Percentiles rank a stretch among this genome's conserved stretches.
Conservation (phyloP, 2,888 invertebrate species). For the Pyrrhia umbra region DNA sequence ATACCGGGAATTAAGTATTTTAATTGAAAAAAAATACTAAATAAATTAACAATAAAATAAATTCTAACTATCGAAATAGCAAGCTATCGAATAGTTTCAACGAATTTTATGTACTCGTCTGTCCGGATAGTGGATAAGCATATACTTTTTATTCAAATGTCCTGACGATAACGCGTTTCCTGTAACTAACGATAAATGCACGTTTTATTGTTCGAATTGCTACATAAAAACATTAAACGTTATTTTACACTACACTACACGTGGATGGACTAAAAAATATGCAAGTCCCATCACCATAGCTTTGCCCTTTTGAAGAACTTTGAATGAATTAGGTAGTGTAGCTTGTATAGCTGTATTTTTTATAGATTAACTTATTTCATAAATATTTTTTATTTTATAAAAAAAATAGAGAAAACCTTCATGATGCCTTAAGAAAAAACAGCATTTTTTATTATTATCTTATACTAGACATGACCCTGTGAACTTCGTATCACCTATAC, state of each 20-base stretch:
- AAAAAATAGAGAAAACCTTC: no score
- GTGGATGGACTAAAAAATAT: not conserved
- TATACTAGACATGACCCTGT: no score
- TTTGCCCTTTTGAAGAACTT: no score
- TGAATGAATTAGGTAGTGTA: no score
- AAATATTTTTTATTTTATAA: no score
- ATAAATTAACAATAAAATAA: not conserved
- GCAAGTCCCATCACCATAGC: no score
- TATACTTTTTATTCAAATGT: slow-evolving; percentile 48
- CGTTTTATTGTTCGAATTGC: slow-evolving; percentile 44
- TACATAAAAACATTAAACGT: slow-evolving; percentile 3
- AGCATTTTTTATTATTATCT: no score
- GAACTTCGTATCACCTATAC: no score
- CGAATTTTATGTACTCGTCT: slow-evolving; percentile 49
- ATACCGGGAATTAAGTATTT: not conserved
- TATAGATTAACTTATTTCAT: no score
- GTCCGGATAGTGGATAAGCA: slow-evolving; percentile 53
- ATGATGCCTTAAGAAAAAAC: no score
- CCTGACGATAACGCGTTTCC: slow-evolving; percentile 63
- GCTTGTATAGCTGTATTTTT: no score
- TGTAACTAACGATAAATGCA: slow-evolving; percentile 56
- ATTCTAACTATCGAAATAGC: not conserved
- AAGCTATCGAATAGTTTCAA: slow-evolving; percentile 27
- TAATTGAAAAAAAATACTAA: not conserved
- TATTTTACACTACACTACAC: not conserved